A percentile compares a stretch with the other conserved stretches of the same genome.
These are phyloP conservation scores for Xanthorhoe spadicearia DNA, from an alignment of 2,888 invertebrate genomes.

Conservation along the genomic window DNA sequence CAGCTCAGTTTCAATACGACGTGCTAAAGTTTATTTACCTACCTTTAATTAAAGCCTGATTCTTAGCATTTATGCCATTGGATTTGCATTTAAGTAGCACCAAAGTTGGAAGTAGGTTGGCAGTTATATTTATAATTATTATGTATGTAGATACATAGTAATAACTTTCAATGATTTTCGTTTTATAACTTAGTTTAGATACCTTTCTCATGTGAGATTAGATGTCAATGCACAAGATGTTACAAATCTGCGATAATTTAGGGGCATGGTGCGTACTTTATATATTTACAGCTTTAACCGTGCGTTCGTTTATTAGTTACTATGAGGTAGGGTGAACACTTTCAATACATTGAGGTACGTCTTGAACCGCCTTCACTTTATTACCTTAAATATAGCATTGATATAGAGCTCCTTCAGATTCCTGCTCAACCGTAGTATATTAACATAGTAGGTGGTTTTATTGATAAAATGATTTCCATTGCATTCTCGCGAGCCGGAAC, in stretches of 20 bases:
- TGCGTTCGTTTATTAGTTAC: no score
- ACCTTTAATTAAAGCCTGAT: conserved; percentile 31
- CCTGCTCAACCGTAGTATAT: conserved; percentile 7
- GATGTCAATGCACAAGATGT: no score
- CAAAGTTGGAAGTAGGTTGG: conserved; percentile 1
- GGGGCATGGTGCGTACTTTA: no score
- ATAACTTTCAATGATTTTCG: not conserved
- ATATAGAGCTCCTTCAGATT: conserved; percentile 3
- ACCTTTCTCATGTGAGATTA: not conserved
- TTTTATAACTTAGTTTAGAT: not conserved
- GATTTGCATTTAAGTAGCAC: conserved; percentile 12
- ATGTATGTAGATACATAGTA: not conserved
- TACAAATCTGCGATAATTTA: no score
- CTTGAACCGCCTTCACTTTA: no score
- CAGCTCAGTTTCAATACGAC: conserved; percentile 27
- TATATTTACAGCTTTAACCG: no score
- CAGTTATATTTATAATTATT: no score
- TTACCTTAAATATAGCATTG: not conserved
- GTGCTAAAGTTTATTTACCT: conserved; percentile 30
- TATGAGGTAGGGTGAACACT: no score
- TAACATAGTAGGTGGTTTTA: conserved; percentile 14
- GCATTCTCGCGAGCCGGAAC: conserved; percentile 61
- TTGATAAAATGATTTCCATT: conserved; percentile 51
- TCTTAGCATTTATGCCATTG: conserved; percentile 22
- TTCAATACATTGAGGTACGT: no score